Conservation (phyloP, 2,113 vertebrate species). For the Thinocorus orbignyianus region DNA sequence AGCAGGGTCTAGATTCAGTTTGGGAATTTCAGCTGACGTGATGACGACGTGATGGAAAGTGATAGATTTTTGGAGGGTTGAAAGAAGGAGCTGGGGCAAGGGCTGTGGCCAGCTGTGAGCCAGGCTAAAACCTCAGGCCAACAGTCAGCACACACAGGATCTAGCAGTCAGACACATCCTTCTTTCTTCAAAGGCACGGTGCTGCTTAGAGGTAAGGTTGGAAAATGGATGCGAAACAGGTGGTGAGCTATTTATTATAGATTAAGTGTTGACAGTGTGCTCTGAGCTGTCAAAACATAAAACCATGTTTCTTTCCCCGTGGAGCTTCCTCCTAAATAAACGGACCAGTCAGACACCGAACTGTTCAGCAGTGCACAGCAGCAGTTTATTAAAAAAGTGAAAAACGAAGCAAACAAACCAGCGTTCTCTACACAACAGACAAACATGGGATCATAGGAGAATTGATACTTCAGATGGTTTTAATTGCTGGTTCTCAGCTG, state of each 20-base stretch:
- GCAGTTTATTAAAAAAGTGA: slow-evolving; percentile 21
- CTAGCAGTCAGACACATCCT: not conserved
- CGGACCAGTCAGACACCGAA: slow-evolving; percentile 15
- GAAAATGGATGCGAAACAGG: slow-evolving; percentile 40
- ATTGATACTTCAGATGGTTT: slow-evolving; percentile 55
- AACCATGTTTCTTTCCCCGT: not conserved
- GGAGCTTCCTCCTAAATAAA: slow-evolving; percentile 35
- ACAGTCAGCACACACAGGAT: not conserved
- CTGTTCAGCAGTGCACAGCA: slow-evolving; percentile 15
- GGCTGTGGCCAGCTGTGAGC: not conserved
- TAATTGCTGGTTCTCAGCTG: slow-evolving; percentile 70
- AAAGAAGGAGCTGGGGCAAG: not conserved
- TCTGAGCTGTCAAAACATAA: slow-evolving; percentile 44
- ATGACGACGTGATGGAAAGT: not conserved
- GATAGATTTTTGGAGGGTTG: not conserved
- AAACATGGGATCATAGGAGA: slow-evolving; percentile 3
- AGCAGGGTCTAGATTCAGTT: not conserved
- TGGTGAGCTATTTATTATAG: slow-evolving; percentile 57
- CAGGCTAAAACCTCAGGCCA: not conserved
- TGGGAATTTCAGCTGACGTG: not conserved
- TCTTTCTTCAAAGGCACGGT: not conserved
- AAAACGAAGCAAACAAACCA: slow-evolving; percentile 31
- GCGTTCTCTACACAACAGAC: not conserved
- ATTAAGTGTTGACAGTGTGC: slow-evolving; percentile 43
- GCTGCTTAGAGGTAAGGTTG: not conserved